Percentiles rank a stretch among this genome's conserved stretches.
Conservation (phyloP, 1,140 invertebrate genomes). For the Nasonia longicornis region DNA sequence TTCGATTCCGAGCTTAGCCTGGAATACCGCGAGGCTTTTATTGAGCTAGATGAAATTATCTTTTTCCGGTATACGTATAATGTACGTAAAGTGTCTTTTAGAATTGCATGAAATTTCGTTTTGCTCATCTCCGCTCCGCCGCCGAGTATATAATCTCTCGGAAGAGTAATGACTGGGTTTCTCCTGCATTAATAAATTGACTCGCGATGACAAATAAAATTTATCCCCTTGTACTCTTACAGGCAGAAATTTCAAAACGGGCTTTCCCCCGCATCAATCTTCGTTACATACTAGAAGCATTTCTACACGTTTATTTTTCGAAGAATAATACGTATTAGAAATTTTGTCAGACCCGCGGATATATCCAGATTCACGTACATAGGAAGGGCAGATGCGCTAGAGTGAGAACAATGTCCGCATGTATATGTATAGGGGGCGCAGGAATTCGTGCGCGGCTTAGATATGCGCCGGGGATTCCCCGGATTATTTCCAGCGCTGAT, state of each 20-base stretch:
- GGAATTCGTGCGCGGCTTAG: conserved; percentile 24
- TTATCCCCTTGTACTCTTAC: too few species aligned
- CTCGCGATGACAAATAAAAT: not conserved
- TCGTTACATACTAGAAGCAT: not conserved
- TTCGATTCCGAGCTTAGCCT: conserved; percentile 7
- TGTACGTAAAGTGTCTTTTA: conserved; percentile 3
- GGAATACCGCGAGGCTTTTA: conserved; percentile 1
- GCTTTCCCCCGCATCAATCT: not conserved
- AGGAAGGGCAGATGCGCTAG: not conserved
- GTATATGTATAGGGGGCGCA: not conserved
- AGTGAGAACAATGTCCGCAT: conserved; percentile 9
- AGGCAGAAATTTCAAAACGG: too few species aligned
- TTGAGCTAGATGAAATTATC: conserved; percentile 14
- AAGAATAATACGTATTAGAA: not conserved
- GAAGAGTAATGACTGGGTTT: conserved; percentile 1
- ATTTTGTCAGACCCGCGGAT: not conserved
- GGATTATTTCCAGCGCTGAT: not conserved
- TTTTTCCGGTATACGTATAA: not conserved
- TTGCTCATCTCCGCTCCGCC: not conserved
- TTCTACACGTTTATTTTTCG: not conserved
- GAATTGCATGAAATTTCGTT: conserved; percentile 24
- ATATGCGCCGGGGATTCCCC: conserved; percentile 27
- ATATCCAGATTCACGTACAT: not conserved
- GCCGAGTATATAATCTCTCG: not conserved
- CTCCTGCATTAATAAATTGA: conserved; percentile 20